phyloP scores from a whole-genome alignment of 2,888 invertebrate species.

The Balanococcus diminutus region DNA sequence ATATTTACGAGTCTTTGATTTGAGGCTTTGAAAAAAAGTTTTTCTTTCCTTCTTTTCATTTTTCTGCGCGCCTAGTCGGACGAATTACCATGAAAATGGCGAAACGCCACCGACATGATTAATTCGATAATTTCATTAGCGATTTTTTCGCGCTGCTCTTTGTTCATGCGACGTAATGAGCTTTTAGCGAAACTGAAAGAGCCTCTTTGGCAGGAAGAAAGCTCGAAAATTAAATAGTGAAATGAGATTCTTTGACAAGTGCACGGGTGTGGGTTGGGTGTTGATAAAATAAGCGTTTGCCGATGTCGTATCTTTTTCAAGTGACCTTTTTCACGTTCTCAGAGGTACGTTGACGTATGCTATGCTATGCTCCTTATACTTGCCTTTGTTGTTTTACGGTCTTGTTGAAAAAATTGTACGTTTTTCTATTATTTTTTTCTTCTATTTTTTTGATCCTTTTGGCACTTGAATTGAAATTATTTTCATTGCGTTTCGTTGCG shows the following conservation, averaged over 20 bases:
- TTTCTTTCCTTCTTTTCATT: too few species aligned
- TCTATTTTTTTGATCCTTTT: background rate
- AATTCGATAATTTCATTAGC: background rate
- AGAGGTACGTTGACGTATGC: background rate
- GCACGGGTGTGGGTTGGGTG: too few species aligned
- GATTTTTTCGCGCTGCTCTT: background rate
- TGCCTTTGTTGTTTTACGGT: background rate
- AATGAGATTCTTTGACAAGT: slow-evolving; percentile 23
- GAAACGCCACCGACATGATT: slow-evolving; percentile 19
- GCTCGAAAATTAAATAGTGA: slow-evolving; percentile 11
- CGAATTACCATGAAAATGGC: slow-evolving; percentile 11
- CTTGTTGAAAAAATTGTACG: background rate
- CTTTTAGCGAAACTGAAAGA: background rate
- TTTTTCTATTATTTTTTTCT: background rate
- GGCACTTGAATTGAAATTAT: background rate
- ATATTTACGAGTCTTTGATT: slow-evolving; percentile 6
- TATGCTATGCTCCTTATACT: background rate
- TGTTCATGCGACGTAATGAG: slow-evolving; percentile 3
- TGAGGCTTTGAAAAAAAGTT: background rate
- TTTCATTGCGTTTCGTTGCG: background rate
- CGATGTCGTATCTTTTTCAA: background rate
- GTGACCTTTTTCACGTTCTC: background rate
- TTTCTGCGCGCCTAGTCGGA: too few species aligned
- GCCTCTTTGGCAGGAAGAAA: background rate
- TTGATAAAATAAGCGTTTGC: background rate